phyloP scores from a whole-genome alignment of 2,888 invertebrate species.

The Cenopis cana region DNA sequence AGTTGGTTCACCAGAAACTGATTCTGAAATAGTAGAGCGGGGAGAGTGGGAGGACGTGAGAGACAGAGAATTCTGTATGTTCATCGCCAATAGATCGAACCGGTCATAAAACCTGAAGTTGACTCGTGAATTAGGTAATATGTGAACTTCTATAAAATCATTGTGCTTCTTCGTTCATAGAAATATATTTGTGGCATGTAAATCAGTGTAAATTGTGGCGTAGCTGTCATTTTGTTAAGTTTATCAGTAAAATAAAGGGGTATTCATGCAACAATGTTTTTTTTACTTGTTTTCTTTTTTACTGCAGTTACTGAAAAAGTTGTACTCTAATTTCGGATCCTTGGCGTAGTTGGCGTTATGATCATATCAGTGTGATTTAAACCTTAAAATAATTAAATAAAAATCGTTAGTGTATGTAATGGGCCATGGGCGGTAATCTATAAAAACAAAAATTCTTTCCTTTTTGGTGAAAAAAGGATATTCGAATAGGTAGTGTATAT shows the following conservation, averaged over 20 bases:
- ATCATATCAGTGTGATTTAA: too few relatives aligned
- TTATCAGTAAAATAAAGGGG: neutral
- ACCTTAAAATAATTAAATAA: too few relatives aligned
- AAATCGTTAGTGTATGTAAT: too few relatives aligned
- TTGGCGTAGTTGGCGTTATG: too few relatives aligned
- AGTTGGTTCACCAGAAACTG: constrained; percentile 15
- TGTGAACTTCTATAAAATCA: neutral
- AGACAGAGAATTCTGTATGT: constrained; percentile 46
- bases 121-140: neutral
- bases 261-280: neutral
- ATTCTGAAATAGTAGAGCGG: constrained; percentile 15
- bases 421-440: too few relatives aligned
- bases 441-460: too few relatives aligned
- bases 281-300: neutral
- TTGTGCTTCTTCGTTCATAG: neutral
- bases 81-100: constrained; percentile 42
- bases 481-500: too few relatives aligned
- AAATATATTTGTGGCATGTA: neutral
- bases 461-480: too few relatives aligned
- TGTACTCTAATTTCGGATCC: too few relatives aligned
- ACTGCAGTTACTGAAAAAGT: too few relatives aligned
- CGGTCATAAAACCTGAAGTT: neutral
- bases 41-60: constrained; percentile 44
- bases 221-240: neutral
- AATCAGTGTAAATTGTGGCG: neutral